Conservation (phyloP, 2,888 invertebrate genomes). For the Oscheius sp. region DNA sequence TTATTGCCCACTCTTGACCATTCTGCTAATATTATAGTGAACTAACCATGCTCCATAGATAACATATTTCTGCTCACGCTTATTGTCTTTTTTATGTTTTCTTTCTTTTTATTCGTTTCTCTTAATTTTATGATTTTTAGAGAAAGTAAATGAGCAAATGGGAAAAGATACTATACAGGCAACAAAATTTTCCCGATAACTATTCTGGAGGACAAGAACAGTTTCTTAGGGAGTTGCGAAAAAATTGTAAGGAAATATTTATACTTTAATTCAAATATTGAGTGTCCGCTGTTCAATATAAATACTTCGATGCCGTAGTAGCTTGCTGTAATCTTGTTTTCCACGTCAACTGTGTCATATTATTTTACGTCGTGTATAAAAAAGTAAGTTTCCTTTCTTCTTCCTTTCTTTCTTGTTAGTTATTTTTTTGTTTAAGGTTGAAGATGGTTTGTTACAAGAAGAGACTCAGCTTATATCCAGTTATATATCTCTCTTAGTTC, state of each 20-base stretch:
- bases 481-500: background rate
- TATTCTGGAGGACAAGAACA: constrained; percentile 86
- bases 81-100: too few species aligned
- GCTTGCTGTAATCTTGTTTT: constrained; percentile 85
- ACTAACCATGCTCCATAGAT: too few species aligned
- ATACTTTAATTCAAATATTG: constrained; percentile 50
- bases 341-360: constrained; percentile 80
- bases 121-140: too few species aligned
- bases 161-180: constrained; percentile 90
- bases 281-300: constrained; percentile 83
- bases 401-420: too few species aligned
- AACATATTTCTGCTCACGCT: too few species aligned
- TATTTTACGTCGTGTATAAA: constrained; percentile 70
- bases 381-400: constrained; percentile 52
- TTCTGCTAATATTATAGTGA: too few species aligned
- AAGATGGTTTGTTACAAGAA: constrained; percentile 68
- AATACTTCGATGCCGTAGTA: constrained; percentile 80
- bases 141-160: constrained; percentile 76
- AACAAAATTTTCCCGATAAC: constrained; percentile 88
- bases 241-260: constrained; percentile 43
- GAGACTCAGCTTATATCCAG: background rate
- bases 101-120: too few species aligned
- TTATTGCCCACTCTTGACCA: too few species aligned
- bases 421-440: constrained; percentile 26
- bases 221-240: constrained; percentile 85